phyloP scores from a whole-genome alignment of 2,797 vertebrate genomes.

The Poliocrania exsul region DNA sequence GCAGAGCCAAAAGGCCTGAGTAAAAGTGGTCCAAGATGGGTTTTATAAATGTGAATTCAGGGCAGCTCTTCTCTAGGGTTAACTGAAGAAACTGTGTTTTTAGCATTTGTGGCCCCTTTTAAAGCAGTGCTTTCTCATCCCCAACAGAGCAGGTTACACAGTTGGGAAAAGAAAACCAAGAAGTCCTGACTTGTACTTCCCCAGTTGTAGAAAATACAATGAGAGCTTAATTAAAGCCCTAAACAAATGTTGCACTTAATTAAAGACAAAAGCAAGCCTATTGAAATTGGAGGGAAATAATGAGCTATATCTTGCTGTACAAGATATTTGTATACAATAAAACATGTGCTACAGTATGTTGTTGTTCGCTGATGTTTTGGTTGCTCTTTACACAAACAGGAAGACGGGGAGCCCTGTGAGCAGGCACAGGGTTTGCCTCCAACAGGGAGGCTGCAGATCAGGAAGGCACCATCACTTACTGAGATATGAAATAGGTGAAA shows the following conservation, averaged over 20 bases:
- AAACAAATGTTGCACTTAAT: constrained; percentile 27
- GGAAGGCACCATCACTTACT: rapidly evolving
- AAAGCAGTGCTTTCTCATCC: not conserved
- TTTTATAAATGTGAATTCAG: not conserved
- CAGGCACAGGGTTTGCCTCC: not conserved
- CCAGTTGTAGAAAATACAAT: not conserved
- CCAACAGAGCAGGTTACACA: not conserved
- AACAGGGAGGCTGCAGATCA: not conserved
- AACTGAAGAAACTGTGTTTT: not conserved
- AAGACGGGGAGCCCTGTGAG: not conserved
- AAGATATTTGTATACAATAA: not conserved
- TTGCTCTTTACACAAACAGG: not conserved
- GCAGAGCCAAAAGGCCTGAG: not conserved
- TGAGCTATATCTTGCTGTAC: constrained; percentile 6
- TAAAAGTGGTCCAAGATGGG: not conserved
- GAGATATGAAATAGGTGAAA: not conserved
- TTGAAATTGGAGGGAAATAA: constrained; percentile 10
- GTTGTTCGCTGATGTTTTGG: not conserved
- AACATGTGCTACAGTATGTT: constrained; percentile 13
- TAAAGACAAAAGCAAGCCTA: constrained; percentile 33
- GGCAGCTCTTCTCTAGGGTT: not conserved
- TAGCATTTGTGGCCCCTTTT: rapidly evolving
- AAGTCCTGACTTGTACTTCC: not conserved
- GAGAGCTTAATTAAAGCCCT: constrained; percentile 19
- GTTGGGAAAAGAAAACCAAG: not conserved